phyloP scores from a whole-genome alignment of 2,797 vertebrate genomes.

The Catharus ustulatus region DNA sequence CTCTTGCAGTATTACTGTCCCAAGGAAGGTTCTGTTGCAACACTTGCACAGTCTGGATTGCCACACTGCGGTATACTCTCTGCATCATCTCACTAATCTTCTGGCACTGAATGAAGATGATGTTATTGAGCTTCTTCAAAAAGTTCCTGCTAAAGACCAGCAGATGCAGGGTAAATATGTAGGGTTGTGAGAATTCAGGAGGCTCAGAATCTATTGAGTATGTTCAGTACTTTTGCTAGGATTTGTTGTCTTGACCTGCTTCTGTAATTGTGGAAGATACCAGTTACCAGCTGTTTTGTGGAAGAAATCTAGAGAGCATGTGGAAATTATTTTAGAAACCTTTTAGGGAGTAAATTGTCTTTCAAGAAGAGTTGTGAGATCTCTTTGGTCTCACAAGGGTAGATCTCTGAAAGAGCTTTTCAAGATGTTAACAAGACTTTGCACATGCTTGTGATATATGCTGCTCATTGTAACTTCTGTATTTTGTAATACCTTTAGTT shows the following conservation, averaged over 20 bases:
- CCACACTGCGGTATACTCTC: slow-evolving; percentile 90
- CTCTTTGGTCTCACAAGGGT: neutral
- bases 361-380: neutral
- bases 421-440: neutral
- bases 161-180: slow-evolving; percentile 65
- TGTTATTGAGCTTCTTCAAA: slow-evolving; percentile 88
- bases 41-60: slow-evolving; percentile 90
- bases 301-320: neutral
- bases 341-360: neutral
- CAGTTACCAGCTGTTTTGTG: neutral
- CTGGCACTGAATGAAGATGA: slow-evolving; percentile 85
- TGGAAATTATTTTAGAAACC: neutral
- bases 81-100: slow-evolving; percentile 90
- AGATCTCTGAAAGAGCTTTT: neutral
- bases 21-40: slow-evolving; percentile 82
- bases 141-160: slow-evolving; percentile 72
- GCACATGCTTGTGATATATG: neutral
- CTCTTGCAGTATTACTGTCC: slow-evolving; percentile 79
- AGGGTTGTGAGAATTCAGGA: neutral
- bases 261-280: neutral
- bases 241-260: neutral
- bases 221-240: neutral
- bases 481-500: neutral
- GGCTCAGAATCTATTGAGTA: neutral
- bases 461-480: neutral